Base-by-base conservation (phyloP, 2,797 vertebrate genomes). In the Graptemys geographica region DNA sequence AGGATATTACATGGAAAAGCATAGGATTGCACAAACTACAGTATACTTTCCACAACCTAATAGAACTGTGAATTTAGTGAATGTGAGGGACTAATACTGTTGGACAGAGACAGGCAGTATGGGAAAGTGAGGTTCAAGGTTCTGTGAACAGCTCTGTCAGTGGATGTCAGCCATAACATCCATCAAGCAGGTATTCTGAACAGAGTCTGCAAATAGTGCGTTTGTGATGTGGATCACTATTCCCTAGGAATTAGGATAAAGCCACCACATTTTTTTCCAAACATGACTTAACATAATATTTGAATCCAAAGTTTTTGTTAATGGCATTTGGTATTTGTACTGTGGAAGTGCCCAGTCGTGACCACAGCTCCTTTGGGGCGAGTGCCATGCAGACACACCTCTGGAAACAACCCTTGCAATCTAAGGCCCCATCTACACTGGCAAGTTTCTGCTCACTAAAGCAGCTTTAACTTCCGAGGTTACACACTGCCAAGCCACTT, bases 301-400 rank as follows among this genome's bases (percentile, higher is more conserved):
- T 94, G 91, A 97, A 94, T 88, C 25, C 81, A 79, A 92, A 87
- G 6, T 33, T 83, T 31, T 37, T 89, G 44, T 79, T 95, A 88
- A 82, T 84, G 84, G 28, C 9, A 76, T 31, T 83, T 96, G 41
- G 37, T 88, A 8, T 28, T 27, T 65, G 12, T 74, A 41, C 21
- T 91, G 84, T 33, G 9, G 7, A 69, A 62, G 55, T 0, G 1
- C 15, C 25, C 28, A 56, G 0, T 5, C 59, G 25, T 59, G 13
- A 84, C 55, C 25, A 51, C n/a, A 83, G 4, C 10, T 25, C 0
- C 1, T 91, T 80, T 80, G n/a, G 51, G 78, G 25, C 11, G 76
- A 83, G n/a, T 8, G 19, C 3, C 92, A 25, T 87, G 33, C 47
- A 89, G 90, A 89, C 11, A 76, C 10, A 21, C 44, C 65, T 6